phyloP scores from a whole-genome alignment of 2,113 vertebrate species.

The Carollia perspicillata region DNA sequence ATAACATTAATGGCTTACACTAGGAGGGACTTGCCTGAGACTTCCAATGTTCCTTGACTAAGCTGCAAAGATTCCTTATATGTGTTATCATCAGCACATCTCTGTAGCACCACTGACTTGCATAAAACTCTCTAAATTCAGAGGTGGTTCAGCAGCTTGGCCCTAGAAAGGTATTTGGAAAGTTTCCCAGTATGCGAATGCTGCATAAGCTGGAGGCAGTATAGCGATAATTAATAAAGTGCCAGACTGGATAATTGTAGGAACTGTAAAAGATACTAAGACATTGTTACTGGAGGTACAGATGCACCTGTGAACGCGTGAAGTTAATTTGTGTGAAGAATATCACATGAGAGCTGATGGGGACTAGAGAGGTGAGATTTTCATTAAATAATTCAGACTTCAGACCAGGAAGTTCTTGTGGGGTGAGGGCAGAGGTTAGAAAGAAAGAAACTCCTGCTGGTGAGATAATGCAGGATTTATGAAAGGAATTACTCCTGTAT shows the following conservation, averaged over 20 bases:
- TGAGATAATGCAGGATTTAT: neutral
- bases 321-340: conserved; percentile 61
- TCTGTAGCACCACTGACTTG: neutral
- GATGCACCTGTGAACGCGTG: conserved; percentile 47
- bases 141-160: neutral
- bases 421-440: too few relatives aligned
- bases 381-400: conserved; percentile 48
- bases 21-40: neutral
- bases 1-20: neutral
- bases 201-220: conserved; percentile 27
- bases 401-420: neutral
- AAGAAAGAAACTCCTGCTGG: neutral
- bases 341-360: neutral
- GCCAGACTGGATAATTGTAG: conserved; percentile 63
- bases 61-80: conserved; percentile 35
- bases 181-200: conserved; percentile 3
- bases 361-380: neutral
- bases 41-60: neutral
- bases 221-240: conserved; percentile 73
- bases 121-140: neutral
- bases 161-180: conserved; percentile 60
- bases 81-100: neutral
- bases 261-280: conserved; percentile 65
- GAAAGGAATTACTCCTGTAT: neutral
- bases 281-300: conserved; percentile 50